These are phyloP conservation scores for Sebastolobus altivelis DNA, from an alignment of 2,797 vertebrate species.

Conservation along the genomic window DNA sequence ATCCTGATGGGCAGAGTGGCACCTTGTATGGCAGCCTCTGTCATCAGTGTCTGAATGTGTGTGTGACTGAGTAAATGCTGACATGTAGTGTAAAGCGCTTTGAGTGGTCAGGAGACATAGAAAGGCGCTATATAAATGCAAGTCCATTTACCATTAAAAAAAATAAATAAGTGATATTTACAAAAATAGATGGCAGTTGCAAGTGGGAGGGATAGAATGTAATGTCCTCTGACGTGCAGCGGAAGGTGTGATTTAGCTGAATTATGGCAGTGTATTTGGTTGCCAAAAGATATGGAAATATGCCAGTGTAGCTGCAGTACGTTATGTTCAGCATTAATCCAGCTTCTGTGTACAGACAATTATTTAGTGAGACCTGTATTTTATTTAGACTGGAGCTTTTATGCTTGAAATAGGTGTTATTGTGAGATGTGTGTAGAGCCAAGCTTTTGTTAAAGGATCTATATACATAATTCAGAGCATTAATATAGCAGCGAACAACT, in stretches of 20 bases:
- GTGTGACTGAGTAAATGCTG: not conserved
- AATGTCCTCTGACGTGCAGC: constrained; percentile 5
- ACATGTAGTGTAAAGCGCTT: not conserved
- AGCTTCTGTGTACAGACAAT: not conserved
- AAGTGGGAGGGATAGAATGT: constrained; percentile 1
- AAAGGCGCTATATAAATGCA: not conserved
- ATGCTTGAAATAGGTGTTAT: not conserved
- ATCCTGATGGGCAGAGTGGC: not conserved
- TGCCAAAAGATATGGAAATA: constrained; percentile 22
- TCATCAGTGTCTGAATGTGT: not conserved
- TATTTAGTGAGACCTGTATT: not conserved
- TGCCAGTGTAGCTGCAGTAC: constrained; percentile 2
- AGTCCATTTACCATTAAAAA: not conserved
- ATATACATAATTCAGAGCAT: too few species aligned
- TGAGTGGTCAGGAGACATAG: not conserved
- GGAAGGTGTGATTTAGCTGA: constrained; percentile 21
- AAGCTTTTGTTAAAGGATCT: not conserved
- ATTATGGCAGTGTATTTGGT: not conserved
- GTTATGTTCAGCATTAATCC: not conserved
- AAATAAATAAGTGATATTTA: not conserved
- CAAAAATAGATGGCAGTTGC: constrained; percentile 13
- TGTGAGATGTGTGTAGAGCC: not conserved
- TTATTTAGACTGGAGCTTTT: not conserved
- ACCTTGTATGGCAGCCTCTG: not conserved
- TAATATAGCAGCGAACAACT: not conserved